A percentile compares a stretch with the other conserved stretches of the same genome.
phyloP scores from a whole-genome alignment of 92 coral and sea anemone genomes.

The Zoanthus solanderi region DNA sequence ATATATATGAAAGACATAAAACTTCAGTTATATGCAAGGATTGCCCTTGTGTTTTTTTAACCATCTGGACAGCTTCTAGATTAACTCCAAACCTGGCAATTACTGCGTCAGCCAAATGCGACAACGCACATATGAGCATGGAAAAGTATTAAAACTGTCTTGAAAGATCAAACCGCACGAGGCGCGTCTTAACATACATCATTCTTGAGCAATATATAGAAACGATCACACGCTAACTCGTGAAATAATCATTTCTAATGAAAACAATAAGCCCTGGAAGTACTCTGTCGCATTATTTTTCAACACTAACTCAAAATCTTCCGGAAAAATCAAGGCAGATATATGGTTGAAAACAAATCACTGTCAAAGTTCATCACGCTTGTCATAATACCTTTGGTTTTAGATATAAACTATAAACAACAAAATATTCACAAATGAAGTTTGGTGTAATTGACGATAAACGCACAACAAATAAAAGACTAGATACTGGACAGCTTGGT shows the following conservation, averaged over 20 bases:
- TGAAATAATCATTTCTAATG: neutral
- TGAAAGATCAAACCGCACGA: neutral
- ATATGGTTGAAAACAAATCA: neutral
- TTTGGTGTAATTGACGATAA: neutral
- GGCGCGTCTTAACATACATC: neutral
- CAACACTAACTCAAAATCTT: slow-evolving; percentile 7
- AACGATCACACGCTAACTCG: slow-evolving; percentile 17
- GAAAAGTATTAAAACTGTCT: neutral
- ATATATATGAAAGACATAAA: neutral
- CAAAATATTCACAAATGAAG: slow-evolving; percentile 23
- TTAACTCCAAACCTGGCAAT: neutral
- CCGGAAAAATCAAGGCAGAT: neutral
- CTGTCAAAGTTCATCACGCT: too few relatives aligned
- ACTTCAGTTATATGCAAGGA: neutral
- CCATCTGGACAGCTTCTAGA: neutral
- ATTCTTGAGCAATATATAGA: slow-evolving; percentile 25
- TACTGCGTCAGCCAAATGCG: neutral
- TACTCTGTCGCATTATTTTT: slow-evolving; percentile 10
- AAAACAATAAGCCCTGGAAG: neutral
- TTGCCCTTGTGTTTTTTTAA: neutral
- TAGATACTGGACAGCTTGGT: neutral
- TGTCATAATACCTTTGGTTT: neutral
- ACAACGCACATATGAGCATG: neutral
- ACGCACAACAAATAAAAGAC: slow-evolving; percentile 12
- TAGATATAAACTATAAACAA: slow-evolving; percentile 27